Base-by-base conservation (phyloP, 2,888 invertebrate genomes). In the Halictus quadricinctus region DNA sequence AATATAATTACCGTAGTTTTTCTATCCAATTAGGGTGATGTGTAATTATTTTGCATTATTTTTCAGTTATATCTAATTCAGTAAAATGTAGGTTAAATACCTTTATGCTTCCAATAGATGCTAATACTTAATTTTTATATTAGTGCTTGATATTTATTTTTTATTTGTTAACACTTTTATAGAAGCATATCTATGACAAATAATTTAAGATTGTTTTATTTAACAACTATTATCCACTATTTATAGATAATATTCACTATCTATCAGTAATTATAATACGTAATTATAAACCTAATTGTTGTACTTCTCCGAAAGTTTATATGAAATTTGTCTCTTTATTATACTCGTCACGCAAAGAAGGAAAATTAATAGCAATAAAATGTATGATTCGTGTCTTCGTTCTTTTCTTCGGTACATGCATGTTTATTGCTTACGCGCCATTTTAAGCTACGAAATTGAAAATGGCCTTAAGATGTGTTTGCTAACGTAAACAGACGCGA, bases 381-480 rank as follows among this genome's bases (percentile, higher is more conserved):
- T 58, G 10, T 15, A 41, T 43, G 36, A 82, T 70, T 70, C 13
- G 60, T 21, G 48, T 73, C 10, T 18, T 66, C n/a, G 60, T 73
- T 84, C 29, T 76, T 69, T 72, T 29, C 46, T 73, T 69, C 73
- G 43, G 50, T 66, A 69, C 72, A 58, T 4, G 72, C 72, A 58
- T 4, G 75, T 36, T n/a, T 64, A 15, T 76, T 66, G 25, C 36
- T n/a, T 74, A 64, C 74, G 73, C 79, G 36, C 75, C 76, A 69
- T 76, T 76, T 73, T 72, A 29, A 50, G 43, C 13, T 41, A 41
- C 15, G 48, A 48, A 46, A 76, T 83, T 79, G 69, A 41, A 73
- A 84, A 72, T 80, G 41, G 72, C 50, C 64, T 75, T 78, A 78
- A 78, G 41, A 46, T 48, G n/a, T 41, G 48, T 73, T 73, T 77